Conservation (phyloP, 2,113 vertebrate genomes). For the Boulengeromyrus knoepffleri region DNA sequence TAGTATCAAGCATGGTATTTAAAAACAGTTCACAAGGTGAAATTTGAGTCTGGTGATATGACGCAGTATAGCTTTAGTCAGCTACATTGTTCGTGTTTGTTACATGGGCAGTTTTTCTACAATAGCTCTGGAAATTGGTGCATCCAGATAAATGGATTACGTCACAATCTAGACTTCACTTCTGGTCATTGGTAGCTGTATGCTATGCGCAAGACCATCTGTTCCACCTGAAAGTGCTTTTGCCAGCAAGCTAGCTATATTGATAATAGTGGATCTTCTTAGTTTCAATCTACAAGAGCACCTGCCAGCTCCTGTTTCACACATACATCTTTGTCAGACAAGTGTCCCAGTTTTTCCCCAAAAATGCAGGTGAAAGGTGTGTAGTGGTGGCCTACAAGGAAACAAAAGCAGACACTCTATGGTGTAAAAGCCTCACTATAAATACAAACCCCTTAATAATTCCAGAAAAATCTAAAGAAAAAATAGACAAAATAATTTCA, state of each 20-base stretch:
- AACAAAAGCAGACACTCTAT: background rate
- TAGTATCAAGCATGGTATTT: background rate
- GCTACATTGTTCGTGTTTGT: background rate
- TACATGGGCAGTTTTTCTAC: background rate
- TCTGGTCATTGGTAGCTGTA: background rate
- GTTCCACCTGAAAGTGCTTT: background rate
- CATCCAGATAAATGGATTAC: background rate
- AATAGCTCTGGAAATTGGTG: background rate
- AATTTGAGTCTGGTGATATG: background rate
- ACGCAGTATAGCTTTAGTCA: background rate
- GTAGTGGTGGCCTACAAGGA: background rate
- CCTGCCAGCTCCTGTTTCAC: background rate
- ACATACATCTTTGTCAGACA: background rate
- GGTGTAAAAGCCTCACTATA: background rate
- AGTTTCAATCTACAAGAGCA: background rate
- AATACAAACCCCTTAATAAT: background rate
- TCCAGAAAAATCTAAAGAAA: background rate
- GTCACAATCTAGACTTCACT: background rate
- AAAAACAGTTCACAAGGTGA: background rate
- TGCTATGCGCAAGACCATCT: background rate
- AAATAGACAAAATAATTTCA: background rate
- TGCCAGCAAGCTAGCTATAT: background rate
- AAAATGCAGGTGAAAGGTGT: background rate
- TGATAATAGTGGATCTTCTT: background rate
- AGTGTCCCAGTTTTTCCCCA: slow-evolving; percentile 27